Percentiles rank a stretch among this genome's conserved stretches.
phyloP scores from a whole-genome alignment of 92 coral and sea anemone species.

The Micromussa lordhowensis region DNA sequence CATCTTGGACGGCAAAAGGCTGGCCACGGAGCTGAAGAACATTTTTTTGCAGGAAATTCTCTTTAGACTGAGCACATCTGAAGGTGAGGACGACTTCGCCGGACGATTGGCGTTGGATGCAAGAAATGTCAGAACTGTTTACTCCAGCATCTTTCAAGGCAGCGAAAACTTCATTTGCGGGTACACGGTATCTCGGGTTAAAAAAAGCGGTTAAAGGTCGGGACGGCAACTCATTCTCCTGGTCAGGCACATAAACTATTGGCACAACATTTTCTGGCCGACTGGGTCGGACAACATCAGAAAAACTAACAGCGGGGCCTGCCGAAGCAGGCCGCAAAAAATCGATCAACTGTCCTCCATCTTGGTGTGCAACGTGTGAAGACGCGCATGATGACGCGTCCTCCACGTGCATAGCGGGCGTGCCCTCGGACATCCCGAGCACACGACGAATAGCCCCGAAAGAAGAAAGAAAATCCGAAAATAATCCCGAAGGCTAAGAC shows the following conservation, averaged over 20 bases:
- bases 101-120: not conserved
- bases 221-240: not conserved
- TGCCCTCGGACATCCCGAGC: too few relatives aligned
- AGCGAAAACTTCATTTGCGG: not conserved
- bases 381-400: too few relatives aligned
- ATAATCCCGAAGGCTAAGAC: too few relatives aligned
- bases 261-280: not conserved
- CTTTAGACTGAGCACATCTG: not conserved
- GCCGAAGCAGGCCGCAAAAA: too few relatives aligned
- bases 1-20: constrained; percentile 14
- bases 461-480: too few relatives aligned
- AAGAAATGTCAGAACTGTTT: not conserved
- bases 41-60: not conserved
- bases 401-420: too few relatives aligned
- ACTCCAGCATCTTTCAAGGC: not conserved
- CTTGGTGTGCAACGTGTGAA: too few relatives aligned
- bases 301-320: too few relatives aligned
- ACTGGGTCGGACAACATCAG: too few relatives aligned
- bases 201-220: not conserved
- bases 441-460: too few relatives aligned
- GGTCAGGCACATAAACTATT: not conserved
- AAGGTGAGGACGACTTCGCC: not conserved
- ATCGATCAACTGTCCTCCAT: too few relatives aligned
- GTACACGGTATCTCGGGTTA: not conserved
- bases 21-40: not conserved